Evolutionary conservation across 2,888 invertebrate genomes (phyloP).

Genomic region (Oxystoma pomonae): DNA sequence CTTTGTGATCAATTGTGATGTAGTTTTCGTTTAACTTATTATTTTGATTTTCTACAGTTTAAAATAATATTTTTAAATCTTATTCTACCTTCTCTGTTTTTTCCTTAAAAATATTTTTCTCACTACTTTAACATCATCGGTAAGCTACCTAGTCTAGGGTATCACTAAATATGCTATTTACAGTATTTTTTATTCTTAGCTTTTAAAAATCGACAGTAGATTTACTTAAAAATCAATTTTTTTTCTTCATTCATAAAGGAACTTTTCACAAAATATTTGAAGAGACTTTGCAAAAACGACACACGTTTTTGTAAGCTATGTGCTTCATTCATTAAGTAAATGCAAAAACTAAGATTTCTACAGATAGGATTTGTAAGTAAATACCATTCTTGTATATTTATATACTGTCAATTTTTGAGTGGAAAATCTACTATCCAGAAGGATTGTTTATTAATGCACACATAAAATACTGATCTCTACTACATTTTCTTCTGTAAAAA

Average conservation of each 20-base stretch:
- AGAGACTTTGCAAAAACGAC: too few species aligned
- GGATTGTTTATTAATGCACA: neutral
- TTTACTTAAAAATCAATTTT: neutral
- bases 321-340: too few species aligned
- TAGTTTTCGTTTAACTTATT: too few species aligned
- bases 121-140: neutral
- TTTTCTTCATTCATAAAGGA: too few species aligned
- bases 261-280: neutral
- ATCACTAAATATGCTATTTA: neutral
- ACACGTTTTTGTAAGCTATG: too few species aligned
- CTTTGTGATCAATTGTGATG: too few species aligned
- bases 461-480: conserved; percentile 27
- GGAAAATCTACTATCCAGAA: too few species aligned
- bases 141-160: neutral
- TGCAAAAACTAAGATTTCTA: too few species aligned
- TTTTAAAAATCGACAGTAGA: neutral
- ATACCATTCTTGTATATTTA: too few species aligned
- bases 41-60: too few species aligned
- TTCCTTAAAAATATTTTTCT: neutral
- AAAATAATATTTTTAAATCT: neutral
- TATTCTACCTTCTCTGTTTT: neutral
- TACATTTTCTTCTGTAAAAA: conserved; percentile 31
- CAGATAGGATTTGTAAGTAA: too few species aligned
- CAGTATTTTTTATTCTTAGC: neutral
- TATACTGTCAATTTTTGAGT: too few species aligned